A percentile compares a stretch with the other conserved stretches of the same genome.
phyloP scores from a whole-genome alignment of 2,797 vertebrate species.

The Labroides dimidiatus region DNA sequence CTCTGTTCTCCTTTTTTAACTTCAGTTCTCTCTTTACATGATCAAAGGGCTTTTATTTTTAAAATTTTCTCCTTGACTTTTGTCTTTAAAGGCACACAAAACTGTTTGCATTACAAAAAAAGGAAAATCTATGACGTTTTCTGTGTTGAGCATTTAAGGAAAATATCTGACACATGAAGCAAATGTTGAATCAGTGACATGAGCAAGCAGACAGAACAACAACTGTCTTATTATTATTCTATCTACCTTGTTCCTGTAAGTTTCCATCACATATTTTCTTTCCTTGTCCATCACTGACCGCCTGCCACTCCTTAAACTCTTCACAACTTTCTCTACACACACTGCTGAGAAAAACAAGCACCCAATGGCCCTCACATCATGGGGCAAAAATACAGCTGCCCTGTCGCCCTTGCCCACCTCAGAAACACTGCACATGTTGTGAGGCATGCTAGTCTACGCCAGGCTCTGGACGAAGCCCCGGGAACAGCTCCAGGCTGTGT shows the following conservation, averaged over 20 bases:
- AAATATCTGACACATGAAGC: too few relatives aligned
- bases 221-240: not conserved
- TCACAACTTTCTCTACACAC: constrained; percentile 11
- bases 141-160: too few relatives aligned
- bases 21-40: constrained; percentile 3
- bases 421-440: constrained; percentile 48
- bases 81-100: not conserved
- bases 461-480: constrained; percentile 43
- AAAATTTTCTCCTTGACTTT: not conserved
- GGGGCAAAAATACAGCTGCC: constrained; percentile 32
- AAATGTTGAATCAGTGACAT: not conserved
- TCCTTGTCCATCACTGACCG: not conserved
- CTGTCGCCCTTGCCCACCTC: constrained; percentile 37
- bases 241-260: not conserved
- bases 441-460: constrained; percentile 43
- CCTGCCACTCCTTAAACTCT: not conserved
- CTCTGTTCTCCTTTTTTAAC: constrained; percentile 29
- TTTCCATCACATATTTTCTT: not conserved
- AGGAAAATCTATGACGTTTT: too few relatives aligned
- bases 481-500: constrained; percentile 56
- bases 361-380: constrained; percentile 16
- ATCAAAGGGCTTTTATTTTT: constrained; percentile 9
- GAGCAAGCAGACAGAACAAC: not conserved
- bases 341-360: constrained; percentile 38
- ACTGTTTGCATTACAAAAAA: not conserved